Base-by-base conservation (phyloP, 2,888 invertebrate genomes). In the Pyrrhia umbra region DNA sequence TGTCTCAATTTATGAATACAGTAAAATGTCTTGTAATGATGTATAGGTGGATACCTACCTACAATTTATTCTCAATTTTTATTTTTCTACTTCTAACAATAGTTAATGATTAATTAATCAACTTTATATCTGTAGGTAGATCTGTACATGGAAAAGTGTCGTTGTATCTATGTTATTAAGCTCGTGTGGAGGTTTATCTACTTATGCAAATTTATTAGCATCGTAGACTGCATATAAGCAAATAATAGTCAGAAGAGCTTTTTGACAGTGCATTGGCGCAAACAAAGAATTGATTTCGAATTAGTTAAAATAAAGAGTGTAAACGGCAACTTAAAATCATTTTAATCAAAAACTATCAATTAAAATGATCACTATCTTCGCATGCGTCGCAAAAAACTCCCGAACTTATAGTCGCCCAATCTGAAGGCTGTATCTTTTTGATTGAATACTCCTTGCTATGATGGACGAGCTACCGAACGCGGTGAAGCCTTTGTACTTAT, bases 401-500 rank as follows among this genome's bases (percentile, higher is more conserved):
- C 58, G 52, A 71, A 65, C 49, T 68, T 63, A 66, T 52, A 47
- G 63, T 57, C 51, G 37, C 43, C 27, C 67, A 85, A 90, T 91
- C 84, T 79, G 61, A 68, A 81, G 68, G 84, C 87, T 90, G 88
- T 88, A 91, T 92, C 90, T 81, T 62, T 90, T 89, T 92, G 92
- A 92, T 92, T 82, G 92, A 92, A 88, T 81, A 88, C 88, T 72
- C 84, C 84, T 90, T 87, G 77, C 66, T 58, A 84, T 93, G 94
- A 93, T 93, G 85, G 88, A 93, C 88, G 92, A 92, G 92, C 91
- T 92, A 85, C 92, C 85, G 91, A 88, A 85, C 75, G 81, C 86
- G 87, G 83, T 76, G 83, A 77, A 81, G 81, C 76, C 80, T 87
- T 84, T 85, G 77, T 82, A 34, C 34, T 34, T 34, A 84, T 80